Percentiles rank a stretch among this genome's conserved stretches.
phyloP scores from a whole-genome alignment of 2,797 vertebrate genomes.

The Rhinella marina region DNA sequence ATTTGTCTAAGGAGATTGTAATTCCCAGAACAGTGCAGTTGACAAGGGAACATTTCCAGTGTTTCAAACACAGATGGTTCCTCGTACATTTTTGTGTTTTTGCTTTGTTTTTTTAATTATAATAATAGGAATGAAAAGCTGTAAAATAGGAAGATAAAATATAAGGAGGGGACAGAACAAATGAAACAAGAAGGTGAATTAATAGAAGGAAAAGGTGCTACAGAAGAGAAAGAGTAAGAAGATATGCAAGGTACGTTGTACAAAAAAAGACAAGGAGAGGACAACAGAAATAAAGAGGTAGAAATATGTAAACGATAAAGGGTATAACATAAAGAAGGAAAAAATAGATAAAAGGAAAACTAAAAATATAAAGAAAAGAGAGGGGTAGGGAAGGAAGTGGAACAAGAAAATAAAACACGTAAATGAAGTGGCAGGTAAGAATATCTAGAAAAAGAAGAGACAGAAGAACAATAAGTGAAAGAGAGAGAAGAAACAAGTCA shows the following conservation, averaged over 20 bases:
- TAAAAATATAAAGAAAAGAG: not conserved
- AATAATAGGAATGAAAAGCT: no score
- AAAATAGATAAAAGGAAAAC: no score
- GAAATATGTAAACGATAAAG: not conserved
- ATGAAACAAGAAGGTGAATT: no score
- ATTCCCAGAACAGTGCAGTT: not conserved
- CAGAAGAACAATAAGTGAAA: no score
- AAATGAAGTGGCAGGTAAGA: not conserved
- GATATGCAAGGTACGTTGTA: not conserved
- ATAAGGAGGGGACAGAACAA: not conserved
- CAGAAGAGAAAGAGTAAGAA: not conserved
- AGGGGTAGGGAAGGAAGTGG: not conserved
- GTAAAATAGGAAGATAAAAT: no score
- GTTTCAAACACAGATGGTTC: not conserved
- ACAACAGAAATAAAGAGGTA: no score
- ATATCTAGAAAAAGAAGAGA: not conserved
- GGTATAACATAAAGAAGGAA: not conserved
- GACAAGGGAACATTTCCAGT: not conserved
- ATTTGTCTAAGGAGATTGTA: not conserved
- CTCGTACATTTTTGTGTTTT: no score
- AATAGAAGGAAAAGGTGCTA: no score
- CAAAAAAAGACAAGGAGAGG: not conserved
- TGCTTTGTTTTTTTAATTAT: no score
- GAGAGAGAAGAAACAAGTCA: not conserved
- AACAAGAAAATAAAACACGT: not conserved